Conservation (phyloP, 2,888 invertebrate genomes). For the Peribatodes rhomboidaria region DNA sequence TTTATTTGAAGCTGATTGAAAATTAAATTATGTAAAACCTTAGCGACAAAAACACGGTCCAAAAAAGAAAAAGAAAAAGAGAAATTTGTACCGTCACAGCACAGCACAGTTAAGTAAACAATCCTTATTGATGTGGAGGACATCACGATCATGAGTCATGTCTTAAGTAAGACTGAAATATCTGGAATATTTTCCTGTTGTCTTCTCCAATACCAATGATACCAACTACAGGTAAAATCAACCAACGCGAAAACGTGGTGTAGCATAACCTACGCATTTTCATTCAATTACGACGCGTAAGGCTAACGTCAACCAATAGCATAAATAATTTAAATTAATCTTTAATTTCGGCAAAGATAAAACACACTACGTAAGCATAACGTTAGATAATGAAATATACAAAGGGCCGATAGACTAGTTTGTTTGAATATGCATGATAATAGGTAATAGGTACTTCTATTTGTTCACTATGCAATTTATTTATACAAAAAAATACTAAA, state of each 20-base stretch:
- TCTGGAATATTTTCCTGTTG: slow-evolving; percentile 5
- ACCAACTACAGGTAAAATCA: background rate
- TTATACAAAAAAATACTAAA: too few relatives aligned
- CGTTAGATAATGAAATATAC: slow-evolving; percentile 46
- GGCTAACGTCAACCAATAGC: background rate
- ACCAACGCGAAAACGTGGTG: background rate
- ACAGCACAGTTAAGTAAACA: slow-evolving; percentile 1
- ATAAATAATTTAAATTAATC: slow-evolving; percentile 34
- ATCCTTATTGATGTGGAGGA: background rate
- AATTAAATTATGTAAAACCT: too few relatives aligned
- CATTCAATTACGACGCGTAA: background rate
- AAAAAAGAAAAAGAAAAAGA: too few relatives aligned
- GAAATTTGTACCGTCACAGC: background rate
- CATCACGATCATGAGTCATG: background rate
- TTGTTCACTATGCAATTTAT: too few relatives aligned
- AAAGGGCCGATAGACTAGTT: slow-evolving; percentile 24
- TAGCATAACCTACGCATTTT: background rate
- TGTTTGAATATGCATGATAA: slow-evolving; percentile 11
- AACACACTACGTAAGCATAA: slow-evolving; percentile 41
- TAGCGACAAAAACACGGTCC: too few relatives aligned
- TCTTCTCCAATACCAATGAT: background rate
- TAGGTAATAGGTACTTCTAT: too few relatives aligned
- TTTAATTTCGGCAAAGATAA: slow-evolving; percentile 47
- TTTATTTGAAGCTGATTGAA: too few relatives aligned
- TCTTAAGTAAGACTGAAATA: background rate